A percentile compares a stretch with the other conserved stretches of the same genome.
Evolutionary conservation across 2,797 vertebrate species (phyloP).

Genomic region (Phrynocephalus forsythii): DNA sequence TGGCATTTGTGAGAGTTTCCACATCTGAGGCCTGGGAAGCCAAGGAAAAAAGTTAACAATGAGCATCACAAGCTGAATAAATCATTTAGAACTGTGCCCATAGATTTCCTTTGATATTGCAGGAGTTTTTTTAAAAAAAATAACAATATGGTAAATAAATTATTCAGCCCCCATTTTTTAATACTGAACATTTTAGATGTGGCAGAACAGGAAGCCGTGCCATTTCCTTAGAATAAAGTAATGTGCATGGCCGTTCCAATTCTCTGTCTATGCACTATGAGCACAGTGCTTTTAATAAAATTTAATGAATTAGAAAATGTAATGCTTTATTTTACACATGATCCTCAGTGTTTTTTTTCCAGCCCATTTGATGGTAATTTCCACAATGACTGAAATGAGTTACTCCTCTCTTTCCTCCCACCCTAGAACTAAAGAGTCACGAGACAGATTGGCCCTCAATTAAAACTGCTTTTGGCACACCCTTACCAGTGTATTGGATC

Average conservation of each 20-base stretch:
- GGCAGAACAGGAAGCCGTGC: slow-evolving; percentile 74
- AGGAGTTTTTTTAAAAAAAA: slow-evolving; percentile 66
- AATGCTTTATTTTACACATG: neutral
- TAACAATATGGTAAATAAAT: slow-evolving; percentile 65
- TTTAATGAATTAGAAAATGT: slow-evolving; percentile 24
- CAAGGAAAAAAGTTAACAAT: slow-evolving; percentile 57
- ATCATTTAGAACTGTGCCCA: slow-evolving; percentile 70
- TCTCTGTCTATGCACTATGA: slow-evolving; percentile 36
- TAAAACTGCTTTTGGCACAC: neutral
- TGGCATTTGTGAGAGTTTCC: slow-evolving; percentile 4
- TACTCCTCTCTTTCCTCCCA: no score
- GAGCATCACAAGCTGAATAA: slow-evolving; percentile 67
- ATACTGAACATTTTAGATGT: slow-evolving; percentile 56
- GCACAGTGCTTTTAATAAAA: slow-evolving; percentile 18
- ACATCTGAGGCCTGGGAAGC: neutral
- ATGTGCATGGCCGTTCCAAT: slow-evolving; percentile 16
- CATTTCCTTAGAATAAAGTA: slow-evolving; percentile 65
- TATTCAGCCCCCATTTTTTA: slow-evolving; percentile 63
- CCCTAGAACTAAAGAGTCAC: neutral
- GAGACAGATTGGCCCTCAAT: neutral
- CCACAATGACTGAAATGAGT: neutral
- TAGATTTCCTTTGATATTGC: slow-evolving; percentile 75
- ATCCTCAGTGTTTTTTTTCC: neutral
- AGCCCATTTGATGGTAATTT: neutral
- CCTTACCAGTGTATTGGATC: no score